phyloP scores from a whole-genome alignment of 2,113 vertebrate genomes.

The Silurus asotus region DNA sequence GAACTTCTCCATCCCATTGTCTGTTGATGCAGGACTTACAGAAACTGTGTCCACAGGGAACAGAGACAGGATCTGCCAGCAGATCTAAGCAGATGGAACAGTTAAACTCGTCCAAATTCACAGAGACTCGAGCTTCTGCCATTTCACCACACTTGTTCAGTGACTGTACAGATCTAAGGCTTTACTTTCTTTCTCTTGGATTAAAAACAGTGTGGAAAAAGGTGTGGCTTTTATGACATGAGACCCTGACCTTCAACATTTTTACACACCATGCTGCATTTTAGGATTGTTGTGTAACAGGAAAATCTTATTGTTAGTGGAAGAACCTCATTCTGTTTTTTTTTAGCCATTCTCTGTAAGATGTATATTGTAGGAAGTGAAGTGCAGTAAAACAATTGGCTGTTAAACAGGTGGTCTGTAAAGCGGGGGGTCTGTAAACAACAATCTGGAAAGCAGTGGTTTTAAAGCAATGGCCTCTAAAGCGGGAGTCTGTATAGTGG shows the following conservation, averaged over 20 bases:
- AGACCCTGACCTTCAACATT: neutral
- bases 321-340: neutral
- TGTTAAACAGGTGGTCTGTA: too few species aligned
- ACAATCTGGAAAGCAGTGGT: too few species aligned
- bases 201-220: neutral
- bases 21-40: conserved; percentile 65
- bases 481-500: too few species aligned
- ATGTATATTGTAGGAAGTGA: too few species aligned
- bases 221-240: neutral
- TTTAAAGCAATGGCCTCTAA: too few species aligned
- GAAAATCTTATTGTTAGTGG: neutral
- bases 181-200: neutral
- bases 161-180: neutral
- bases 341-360: too few species aligned
- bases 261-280: neutral
- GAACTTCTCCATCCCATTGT: conserved; percentile 52
- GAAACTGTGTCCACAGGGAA: conserved; percentile 62
- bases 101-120: neutral
- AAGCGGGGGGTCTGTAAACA: too few species aligned
- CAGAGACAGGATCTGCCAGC: conserved; percentile 66
- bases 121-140: conserved; percentile 19
- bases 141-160: neutral
- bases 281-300: neutral
- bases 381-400: neutral
- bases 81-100: conserved; percentile 69